A percentile compares a stretch with the other conserved stretches of the same genome.
phyloP scores from a whole-genome alignment of 2,797 vertebrate species.

The Presbytis comata region DNA sequence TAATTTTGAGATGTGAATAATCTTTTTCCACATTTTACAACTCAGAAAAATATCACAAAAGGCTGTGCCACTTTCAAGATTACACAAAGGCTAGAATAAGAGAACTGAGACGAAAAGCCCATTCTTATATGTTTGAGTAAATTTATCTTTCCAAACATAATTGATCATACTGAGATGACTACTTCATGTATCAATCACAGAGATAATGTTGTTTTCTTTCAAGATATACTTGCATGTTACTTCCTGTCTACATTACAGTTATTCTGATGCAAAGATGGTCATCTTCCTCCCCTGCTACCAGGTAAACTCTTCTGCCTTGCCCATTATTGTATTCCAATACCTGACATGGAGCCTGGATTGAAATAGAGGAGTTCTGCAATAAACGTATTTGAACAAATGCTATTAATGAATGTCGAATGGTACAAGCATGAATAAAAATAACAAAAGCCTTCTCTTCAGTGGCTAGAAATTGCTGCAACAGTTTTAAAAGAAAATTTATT shows the following conservation, averaged over 20 bases:
- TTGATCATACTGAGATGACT: neutral
- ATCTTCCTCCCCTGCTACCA: neutral
- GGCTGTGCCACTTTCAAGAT: neutral
- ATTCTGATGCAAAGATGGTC: neutral
- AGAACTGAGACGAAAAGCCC: neutral
- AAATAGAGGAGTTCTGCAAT: neutral
- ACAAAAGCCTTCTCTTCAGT: neutral
- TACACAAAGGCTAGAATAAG: neutral
- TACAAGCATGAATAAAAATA: neutral
- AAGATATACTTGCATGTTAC: neutral
- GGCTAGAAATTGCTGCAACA: neutral
- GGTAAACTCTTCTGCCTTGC: neutral
- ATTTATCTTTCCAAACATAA: neutral
- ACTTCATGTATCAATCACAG: neutral
- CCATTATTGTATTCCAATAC: neutral
- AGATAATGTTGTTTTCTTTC: neutral
- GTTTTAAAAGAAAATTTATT: neutral
- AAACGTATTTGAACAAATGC: neutral
- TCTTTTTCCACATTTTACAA: neutral
- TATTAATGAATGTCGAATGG: neutral
- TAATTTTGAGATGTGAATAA: neutral
- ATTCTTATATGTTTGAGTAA: neutral
- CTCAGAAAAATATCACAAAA: neutral
- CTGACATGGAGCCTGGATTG: neutral
- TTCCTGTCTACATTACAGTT: neutral